A percentile compares a stretch with the other conserved stretches of the same genome.
Evolutionary conservation across 1,140 invertebrate genomes (phyloP).

Genomic region (Vanessa tameamea): DNA sequence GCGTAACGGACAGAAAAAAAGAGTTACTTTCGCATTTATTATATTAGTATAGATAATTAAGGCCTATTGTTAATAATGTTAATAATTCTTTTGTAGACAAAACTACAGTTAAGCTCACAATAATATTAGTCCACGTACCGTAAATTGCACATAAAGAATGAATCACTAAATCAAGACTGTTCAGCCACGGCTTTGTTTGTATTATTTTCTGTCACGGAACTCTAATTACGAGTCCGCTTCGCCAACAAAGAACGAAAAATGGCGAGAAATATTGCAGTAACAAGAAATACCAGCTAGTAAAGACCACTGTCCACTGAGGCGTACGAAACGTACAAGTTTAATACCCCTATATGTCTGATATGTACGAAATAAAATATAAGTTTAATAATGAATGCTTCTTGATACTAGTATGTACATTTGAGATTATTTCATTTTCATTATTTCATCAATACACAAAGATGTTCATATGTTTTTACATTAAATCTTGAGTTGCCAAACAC

Average conservation of each 20-base stretch:
- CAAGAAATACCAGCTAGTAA: conserved; percentile 13
- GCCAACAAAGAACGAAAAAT: conserved; percentile 21
- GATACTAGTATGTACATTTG: not conserved
- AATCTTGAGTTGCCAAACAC: not conserved
- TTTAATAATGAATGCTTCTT: not conserved
- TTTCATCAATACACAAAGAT: not conserved
- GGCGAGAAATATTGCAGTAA: conserved; percentile 5
- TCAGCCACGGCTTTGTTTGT: conserved; percentile 2
- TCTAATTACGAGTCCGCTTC: conserved; percentile 9
- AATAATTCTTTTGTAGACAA: too few relatives aligned
- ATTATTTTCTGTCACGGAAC: conserved; percentile 14
- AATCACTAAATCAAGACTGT: not conserved
- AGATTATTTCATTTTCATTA: too few relatives aligned
- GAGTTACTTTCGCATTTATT: too few relatives aligned
- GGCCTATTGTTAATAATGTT: too few relatives aligned
- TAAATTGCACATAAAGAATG: conserved; percentile 3
- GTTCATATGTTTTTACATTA: not conserved
- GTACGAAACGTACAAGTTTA: conserved; percentile 9
- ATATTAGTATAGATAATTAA: too few relatives aligned
- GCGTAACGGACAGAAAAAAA: too few relatives aligned
- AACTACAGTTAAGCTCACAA: not conserved
- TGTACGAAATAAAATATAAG: not conserved
- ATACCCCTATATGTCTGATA: not conserved
- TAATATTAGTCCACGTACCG: not conserved
- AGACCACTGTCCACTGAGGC: not conserved